phyloP scores from a whole-genome alignment of 2,888 invertebrate genomes.

The Euspilapteryx auroguttella region DNA sequence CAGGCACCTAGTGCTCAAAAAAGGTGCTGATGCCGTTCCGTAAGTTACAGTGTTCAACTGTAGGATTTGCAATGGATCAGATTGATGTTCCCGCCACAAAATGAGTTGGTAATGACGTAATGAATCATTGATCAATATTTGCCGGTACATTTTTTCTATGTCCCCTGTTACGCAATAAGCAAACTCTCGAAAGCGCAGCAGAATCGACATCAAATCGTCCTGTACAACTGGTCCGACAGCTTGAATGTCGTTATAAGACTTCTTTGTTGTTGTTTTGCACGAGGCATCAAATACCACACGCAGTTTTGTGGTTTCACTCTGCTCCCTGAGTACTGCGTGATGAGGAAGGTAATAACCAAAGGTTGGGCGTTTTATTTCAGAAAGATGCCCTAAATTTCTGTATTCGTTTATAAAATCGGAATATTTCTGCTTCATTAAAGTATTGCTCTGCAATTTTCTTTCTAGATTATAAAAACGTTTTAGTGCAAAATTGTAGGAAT shows the following conservation, averaged over 20 bases:
- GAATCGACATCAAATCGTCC: constrained; percentile 7
- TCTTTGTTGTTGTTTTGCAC: too few species aligned
- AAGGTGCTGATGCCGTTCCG: too few species aligned
- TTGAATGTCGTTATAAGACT: too few species aligned
- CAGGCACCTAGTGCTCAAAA: too few species aligned
- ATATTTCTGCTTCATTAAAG: constrained; percentile 7
- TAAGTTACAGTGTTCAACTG: constrained; percentile 4
- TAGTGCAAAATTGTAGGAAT: constrained; percentile 3
- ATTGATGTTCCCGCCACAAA: constrained; percentile 3
- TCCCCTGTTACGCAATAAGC: constrained; percentile 6
- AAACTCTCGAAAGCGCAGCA: constrained; percentile 6
- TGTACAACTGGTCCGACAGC: too few species aligned
- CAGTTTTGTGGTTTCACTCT: too few species aligned
- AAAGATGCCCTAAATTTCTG: too few species aligned
- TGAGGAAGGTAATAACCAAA: too few species aligned
- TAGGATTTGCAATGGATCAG: neutral
- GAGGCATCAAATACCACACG: too few species aligned
- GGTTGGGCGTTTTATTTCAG: too few species aligned
- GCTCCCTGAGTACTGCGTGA: too few species aligned
- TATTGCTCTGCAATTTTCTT: neutral
- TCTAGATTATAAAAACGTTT: constrained; percentile 5
- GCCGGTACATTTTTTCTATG: constrained; percentile 7
- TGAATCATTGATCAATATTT: constrained; percentile 1
- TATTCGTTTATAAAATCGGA: too few species aligned
- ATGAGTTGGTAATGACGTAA: constrained; percentile 6